Evolutionary conservation across 2,797 vertebrate species (phyloP).

Genomic region (Cheirogaleus major): DNA sequence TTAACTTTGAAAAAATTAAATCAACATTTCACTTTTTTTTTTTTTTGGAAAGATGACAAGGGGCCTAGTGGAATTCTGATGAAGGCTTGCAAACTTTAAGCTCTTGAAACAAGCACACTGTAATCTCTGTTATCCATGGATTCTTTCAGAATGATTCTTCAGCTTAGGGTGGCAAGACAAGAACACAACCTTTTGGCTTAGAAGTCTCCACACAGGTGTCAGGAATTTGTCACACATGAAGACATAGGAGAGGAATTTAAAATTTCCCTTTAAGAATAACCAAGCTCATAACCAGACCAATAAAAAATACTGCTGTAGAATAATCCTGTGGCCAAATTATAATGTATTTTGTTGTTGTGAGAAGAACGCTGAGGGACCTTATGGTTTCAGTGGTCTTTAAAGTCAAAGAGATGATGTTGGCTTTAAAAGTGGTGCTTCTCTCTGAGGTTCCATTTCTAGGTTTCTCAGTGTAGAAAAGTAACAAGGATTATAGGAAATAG

Average conservation of each 20-base stretch:
- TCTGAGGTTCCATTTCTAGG: not conserved
- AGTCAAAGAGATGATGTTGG: not conserved
- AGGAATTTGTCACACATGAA: slow-evolving; percentile 5
- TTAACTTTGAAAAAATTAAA: slow-evolving; percentile 4
- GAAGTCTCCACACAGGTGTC: not conserved
- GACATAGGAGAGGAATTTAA: not conserved
- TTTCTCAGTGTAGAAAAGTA: not conserved
- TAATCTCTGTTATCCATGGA: not conserved
- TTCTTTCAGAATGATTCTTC: not conserved
- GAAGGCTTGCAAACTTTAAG: not conserved
- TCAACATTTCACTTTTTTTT: not conserved
- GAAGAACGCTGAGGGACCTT: not conserved
- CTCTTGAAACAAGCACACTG: not conserved
- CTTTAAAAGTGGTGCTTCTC: not conserved
- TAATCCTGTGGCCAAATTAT: not conserved
- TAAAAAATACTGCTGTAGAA: not conserved
- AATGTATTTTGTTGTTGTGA: not conserved
- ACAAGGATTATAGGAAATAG: not conserved
- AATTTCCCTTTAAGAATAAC: not conserved
- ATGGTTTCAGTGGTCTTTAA: not conserved
- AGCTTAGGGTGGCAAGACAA: not conserved
- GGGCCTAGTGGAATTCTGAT: not conserved
- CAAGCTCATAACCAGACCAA: not conserved
- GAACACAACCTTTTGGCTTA: not conserved
- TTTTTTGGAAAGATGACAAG: not conserved